Evolutionary conservation across 2,888 invertebrate genomes (phyloP).

Genomic region (Macropis europaea): DNA sequence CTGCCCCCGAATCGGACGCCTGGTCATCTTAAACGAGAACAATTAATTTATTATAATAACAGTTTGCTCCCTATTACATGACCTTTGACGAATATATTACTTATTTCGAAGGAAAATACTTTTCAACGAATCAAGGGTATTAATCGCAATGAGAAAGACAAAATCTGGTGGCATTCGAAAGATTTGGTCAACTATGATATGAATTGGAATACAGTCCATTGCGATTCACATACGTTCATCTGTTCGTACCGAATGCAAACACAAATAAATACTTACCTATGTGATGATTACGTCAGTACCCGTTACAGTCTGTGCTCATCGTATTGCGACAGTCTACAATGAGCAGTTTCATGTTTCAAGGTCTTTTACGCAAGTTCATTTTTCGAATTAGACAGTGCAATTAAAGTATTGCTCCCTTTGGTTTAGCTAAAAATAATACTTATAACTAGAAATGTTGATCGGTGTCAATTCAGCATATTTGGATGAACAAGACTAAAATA

Average conservation of each 20-base stretch:
- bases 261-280: slow-evolving; percentile 42
- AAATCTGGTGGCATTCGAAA: too few relatives aligned
- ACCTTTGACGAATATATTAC: background rate
- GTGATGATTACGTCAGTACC: slow-evolving; percentile 61
- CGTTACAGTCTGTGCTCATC: slow-evolving; percentile 59
- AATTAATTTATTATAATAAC: slow-evolving; percentile 57
- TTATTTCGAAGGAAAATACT: background rate
- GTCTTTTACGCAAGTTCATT: slow-evolving; percentile 46
- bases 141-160: too few relatives aligned
- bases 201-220: slow-evolving; percentile 12
- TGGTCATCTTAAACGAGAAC: slow-evolving; percentile 59
- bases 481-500: background rate
- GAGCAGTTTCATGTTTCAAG: slow-evolving; percentile 61
- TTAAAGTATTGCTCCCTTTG: slow-evolving; percentile 19
- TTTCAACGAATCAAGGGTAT: background rate
- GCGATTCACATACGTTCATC: slow-evolving; percentile 19
- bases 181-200: background rate
- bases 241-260: slow-evolving; percentile 8
- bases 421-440: background rate
- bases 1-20: slow-evolving; percentile 68
- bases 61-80: slow-evolving; percentile 1
- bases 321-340: slow-evolving; percentile 59
- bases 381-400: slow-evolving; percentile 35
- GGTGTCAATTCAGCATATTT: background rate
- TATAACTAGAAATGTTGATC: too few relatives aligned